phyloP scores from a whole-genome alignment of 2,113 vertebrate genomes.

The Pollimyrus isidori region DNA sequence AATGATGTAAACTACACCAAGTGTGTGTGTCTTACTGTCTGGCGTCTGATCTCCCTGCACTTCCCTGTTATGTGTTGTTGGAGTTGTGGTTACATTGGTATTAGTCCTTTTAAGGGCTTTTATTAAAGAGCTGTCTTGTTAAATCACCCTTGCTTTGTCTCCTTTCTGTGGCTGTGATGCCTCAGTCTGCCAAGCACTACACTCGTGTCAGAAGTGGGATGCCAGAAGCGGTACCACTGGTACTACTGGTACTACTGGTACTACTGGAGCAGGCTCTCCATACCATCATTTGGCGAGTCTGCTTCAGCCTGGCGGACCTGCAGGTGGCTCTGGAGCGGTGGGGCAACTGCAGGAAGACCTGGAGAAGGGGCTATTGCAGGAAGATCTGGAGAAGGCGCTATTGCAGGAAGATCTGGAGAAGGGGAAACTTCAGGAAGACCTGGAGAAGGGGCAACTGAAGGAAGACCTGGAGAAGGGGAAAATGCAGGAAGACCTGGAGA shows the following conservation, averaged over 20 bases:
- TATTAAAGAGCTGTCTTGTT: not conserved
- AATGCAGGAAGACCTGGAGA: no score
- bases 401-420: no score
- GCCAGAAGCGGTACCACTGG: not conserved
- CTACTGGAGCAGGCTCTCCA: not conserved
- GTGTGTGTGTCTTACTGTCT: not conserved
- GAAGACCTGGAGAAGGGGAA: not conserved
- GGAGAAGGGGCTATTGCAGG: not conserved
- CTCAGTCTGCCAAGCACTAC: not conserved
- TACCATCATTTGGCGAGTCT: not conserved
- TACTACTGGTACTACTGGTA: not conserved
- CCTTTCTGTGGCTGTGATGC: not conserved
- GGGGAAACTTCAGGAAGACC: no score
- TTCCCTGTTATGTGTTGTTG: not conserved
- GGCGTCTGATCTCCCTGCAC: not conserved
- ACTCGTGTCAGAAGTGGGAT: not conserved
- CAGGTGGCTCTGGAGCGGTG: not conserved
- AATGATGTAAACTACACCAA: not conserved
- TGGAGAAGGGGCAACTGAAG: not conserved
- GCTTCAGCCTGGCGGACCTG: not conserved
- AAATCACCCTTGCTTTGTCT: not conserved
- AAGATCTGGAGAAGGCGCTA: no score
- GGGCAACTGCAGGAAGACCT: not conserved
- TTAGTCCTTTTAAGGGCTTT: not conserved
- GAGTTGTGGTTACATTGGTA: not conserved